These are phyloP conservation scores for Neomonachus schauinslandi DNA, from an alignment of 2,113 vertebrate genomes.

Conservation along the genomic window DNA sequence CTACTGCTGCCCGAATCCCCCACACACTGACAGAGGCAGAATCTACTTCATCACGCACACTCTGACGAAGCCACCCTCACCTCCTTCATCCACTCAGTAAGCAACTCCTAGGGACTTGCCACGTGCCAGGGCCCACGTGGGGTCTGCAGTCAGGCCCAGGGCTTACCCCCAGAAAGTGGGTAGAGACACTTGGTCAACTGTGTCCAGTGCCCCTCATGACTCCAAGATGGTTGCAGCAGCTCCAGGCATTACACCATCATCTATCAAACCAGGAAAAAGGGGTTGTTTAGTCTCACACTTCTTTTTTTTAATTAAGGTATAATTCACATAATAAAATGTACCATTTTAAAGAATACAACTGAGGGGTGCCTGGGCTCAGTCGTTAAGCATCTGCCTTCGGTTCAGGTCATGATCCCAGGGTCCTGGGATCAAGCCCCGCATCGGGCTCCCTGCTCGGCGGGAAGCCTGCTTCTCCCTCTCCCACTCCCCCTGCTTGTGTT, in stretches of 20 bases:
- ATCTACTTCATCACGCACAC: rapidly evolving
- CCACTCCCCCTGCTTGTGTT: too few species aligned
- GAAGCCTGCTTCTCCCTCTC: too few species aligned
- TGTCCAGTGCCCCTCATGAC: background rate
- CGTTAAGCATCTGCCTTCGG: too few species aligned
- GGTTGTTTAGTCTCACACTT: background rate
- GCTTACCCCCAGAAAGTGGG: background rate
- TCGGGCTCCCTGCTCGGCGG: too few species aligned
- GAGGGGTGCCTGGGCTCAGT: too few species aligned
- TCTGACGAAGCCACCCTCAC: background rate
- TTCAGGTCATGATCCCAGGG: too few species aligned
- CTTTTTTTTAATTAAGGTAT: background rate
- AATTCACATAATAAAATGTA: background rate
- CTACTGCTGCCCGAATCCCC: background rate
- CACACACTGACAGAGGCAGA: rapidly evolving
- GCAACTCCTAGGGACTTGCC: background rate
- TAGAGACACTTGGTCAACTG: background rate
- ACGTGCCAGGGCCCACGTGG: rapidly evolving
- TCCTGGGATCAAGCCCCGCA: too few species aligned
- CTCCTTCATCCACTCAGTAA: background rate
- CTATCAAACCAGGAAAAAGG: background rate
- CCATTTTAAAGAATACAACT: background rate
- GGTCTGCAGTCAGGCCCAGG: background rate
- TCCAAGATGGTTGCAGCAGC: background rate
- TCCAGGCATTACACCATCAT: background rate